Base-by-base conservation (phyloP, 2,797 vertebrate genomes). In the Nyctibius grandis region DNA sequence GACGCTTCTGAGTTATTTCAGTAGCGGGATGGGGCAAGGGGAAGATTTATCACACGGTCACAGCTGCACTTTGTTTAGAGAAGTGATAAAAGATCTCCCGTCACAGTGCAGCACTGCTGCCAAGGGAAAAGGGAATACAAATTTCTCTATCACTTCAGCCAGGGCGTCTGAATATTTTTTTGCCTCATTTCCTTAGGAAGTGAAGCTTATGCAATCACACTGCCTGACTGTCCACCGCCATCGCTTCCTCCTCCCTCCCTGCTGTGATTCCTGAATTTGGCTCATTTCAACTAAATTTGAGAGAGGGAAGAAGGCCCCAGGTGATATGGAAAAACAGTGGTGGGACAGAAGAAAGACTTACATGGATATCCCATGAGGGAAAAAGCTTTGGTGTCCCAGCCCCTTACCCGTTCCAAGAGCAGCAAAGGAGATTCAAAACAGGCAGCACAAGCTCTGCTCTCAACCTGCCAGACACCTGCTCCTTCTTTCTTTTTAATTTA, bases 111-210 rank as follows among this genome's bases (percentile, higher is more conserved):
- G 81, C 10, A 0, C 84, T 38, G 87, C 89, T 73, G 87, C 81
- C 79, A 34, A 21, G 47, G 84, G 82, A 67, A 53, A 51, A 48
- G 2, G 85, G 60, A 77, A 74, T 20, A 29, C 53, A 36, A 11
- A 56, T 59, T 38, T 10, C 78, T 84, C 51, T 69, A 10, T 77
- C 19, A 3, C 81, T 82, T 45, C 33, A n/a, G 16, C 23, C 78
- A 53, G 85, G 25, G 72, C 5, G 3, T 51, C 54, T 77, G 85
- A 70, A 76, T 40, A 70, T 69, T 69, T 72, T 72, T 92, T 50
- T 73, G n/a, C 88, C 72, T 85, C 31, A 5, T 85, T 95, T 89
- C 78, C 88, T 85, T 76, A 68, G 93, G 88, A 91, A 88, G 31
- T 22, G 81, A 50, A 57, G 54, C 67, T 75, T 36, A 23, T 29